Conservation (phyloP, 2,888 invertebrate genomes). For the Kuschelorhynchus macadamiae region DNA sequence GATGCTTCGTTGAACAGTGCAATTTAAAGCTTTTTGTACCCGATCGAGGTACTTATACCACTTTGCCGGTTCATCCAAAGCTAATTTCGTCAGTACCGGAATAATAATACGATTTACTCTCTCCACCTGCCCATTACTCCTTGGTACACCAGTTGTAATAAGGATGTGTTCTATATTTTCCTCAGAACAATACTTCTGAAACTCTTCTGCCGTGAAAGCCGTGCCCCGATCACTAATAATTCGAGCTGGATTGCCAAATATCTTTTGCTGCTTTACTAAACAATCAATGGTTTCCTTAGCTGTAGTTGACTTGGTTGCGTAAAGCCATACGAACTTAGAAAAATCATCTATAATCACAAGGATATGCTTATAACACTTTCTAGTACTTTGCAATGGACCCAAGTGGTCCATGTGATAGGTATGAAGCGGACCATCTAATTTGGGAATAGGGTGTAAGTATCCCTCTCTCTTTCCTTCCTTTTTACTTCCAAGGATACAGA, state of each 20-base stretch:
- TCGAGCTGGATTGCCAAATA: slow-evolving; percentile 62
- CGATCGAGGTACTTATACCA: slow-evolving; percentile 49
- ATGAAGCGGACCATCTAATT: slow-evolving; percentile 50
- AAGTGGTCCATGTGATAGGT: slow-evolving; percentile 57
- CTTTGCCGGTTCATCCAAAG: slow-evolving; percentile 33
- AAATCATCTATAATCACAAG: slow-evolving; percentile 60
- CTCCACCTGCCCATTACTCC: slow-evolving; percentile 63
- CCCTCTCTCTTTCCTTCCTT: slow-evolving; percentile 58
- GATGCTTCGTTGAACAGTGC: slow-evolving; percentile 50
- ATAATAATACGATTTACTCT: slow-evolving; percentile 49
- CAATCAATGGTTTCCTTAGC: slow-evolving; percentile 54
- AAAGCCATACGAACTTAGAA: slow-evolving; percentile 61
- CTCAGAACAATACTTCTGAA: no score
- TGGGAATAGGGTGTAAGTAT: slow-evolving; percentile 52
- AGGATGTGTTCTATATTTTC: no score
- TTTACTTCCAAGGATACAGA: slow-evolving; percentile 55
- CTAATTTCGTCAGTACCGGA: slow-evolving; percentile 28
- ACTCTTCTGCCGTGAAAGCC: no score
- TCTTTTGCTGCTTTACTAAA: slow-evolving; percentile 54
- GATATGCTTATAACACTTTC: slow-evolving; percentile 58
- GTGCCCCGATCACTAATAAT: no score
- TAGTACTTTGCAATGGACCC: slow-evolving; percentile 54
- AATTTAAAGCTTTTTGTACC: slow-evolving; percentile 53
- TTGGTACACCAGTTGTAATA: slow-evolving; percentile 59
- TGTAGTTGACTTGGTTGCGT: slow-evolving; percentile 57